Evolutionary conservation across 37 sponge, comb jelly and placozoan genomes (phyloP), one percentile per base, ranked within the genome.

Genomic region (Diacarnus erythraeanus): DNA sequence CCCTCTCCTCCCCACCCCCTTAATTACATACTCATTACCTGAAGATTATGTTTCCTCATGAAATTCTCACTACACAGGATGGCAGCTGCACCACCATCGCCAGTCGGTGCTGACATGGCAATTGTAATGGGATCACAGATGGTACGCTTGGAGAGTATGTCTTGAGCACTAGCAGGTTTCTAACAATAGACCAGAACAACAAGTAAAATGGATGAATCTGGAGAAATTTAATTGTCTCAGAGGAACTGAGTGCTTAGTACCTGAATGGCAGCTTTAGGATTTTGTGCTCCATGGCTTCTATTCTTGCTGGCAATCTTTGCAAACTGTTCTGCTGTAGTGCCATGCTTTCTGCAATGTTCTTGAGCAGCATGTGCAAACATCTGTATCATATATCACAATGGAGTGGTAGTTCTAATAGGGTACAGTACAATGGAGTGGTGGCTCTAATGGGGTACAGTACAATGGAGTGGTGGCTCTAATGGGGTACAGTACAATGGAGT

Each of bases 301-400:
- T 91, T 91, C 69, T 91, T 91, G 57, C 85, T 57, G 30, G 92
- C 77, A 36, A 91, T 83, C 51, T 83, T 82, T 29, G 88, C 92
- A 71, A 63, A 91, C 27, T 88, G 88, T 38, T 78, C 79, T 21
- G 2, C 25, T 10, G 74, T 88, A 21, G 92, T 91, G 0, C 92
- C 92, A 77, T 91, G 56, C 39, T 84, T 73, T 20, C 18, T 22
- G 30, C 71, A 89, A 76, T 91, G 92, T 17, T 80, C 84, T 0
- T 71, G 65, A 0, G 92, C 92, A 68, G 92, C 91, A 86, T 81
- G 81, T 22, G 87, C 91, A 82, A 90, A 90, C 91, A 90, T 90
- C 91, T 86, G 12, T 47, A 47, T 47, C 51, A 47, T 6, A 47
- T 47, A 47, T 47, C 10, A 47, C 51, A 47, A 12, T 12, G 12